Evolutionary conservation across 2,797 vertebrate genomes (phyloP).

Genomic region (Leptoclinus maculatus): DNA sequence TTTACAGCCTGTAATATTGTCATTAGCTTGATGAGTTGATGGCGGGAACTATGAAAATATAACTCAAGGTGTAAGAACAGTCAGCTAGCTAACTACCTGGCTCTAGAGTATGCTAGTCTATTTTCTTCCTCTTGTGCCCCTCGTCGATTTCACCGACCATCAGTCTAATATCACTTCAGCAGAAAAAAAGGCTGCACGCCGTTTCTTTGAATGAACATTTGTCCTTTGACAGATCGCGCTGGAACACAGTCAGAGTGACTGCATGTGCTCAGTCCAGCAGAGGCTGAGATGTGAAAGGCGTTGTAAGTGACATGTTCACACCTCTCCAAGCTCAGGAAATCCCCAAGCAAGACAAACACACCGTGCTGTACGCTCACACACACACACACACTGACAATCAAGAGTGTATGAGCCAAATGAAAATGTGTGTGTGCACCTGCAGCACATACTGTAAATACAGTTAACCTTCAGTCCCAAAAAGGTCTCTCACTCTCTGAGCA

Average conservation of each 20-base stretch:
- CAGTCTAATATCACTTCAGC: neutral
- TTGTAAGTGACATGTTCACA: constrained; percentile 47
- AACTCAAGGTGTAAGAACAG: neutral
- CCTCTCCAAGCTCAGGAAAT: constrained; percentile 57
- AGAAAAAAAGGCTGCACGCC: neutral
- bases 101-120: neutral
- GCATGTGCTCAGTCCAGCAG: constrained; percentile 5
- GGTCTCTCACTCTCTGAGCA: constrained; percentile 1
- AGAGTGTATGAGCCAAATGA: neutral
- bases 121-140: neutral
- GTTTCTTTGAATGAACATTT: neutral
- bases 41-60: neutral
- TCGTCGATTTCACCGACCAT: neutral
- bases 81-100: neutral
- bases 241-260: constrained; percentile 16
- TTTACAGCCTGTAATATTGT: neutral
- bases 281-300: constrained; percentile 33
- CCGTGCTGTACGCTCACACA: neutral
- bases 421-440: neutral
- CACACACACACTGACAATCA: neutral
- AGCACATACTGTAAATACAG: constrained; percentile 1
- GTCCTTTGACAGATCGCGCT: constrained; percentile 1
- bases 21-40: neutral
- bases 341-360: constrained; percentile 15
- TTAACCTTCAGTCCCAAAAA: constrained; percentile 1